Base-by-base conservation (phyloP, 2,113 vertebrate genomes). In the Psammodynastes pulverulentus region DNA sequence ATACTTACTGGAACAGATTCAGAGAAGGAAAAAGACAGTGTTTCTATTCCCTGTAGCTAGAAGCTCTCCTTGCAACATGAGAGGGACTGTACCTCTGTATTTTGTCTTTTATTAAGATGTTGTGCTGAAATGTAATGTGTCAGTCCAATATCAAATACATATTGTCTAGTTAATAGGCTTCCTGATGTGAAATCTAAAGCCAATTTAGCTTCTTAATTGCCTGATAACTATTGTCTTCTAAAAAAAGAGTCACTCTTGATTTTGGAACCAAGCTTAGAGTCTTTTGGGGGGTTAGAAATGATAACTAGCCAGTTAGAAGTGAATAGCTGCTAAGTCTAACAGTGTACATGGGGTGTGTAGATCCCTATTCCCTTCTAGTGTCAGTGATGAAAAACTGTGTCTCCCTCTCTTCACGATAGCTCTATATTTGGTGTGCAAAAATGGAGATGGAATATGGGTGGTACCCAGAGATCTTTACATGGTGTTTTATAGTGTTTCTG, bases 131-230 rank as follows among this genome's bases (percentile, higher is more conserved):
- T 90, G 72, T 87, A 93, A 86, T 93, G 94, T 67, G 92, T 93
- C 94, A 93, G 92, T 29, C 49, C 94, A 94, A 93, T 92, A 95
- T 95, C 94, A 93, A 94, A 92, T 89, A 92, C 94, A 56, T 84
- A 85, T 91, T 95, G 96, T 93, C 94, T 93, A 58, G 93, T 96
- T 96, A 92, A 96, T 95, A 91, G 92, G 90, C 94, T 94, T 95
- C 92, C 93, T 39, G 92, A 92, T 94, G 93, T 93, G 95, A 89
- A 91, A 49, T 87, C 62, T 17, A 13, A 95, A 96, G 94, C 94
- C 95, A 95, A 94, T 92, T 95, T 48, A 1, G n/a, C 85, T 89
- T 91, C 90, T 95, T 94, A 95, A 96, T 94, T 72, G 72, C 85
- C 90, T 67, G 92, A 48, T 87, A 43, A 88, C 52, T 91, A 86